phyloP scores from a whole-genome alignment of 2,113 vertebrate species.

The Cephalopterus ornatus region DNA sequence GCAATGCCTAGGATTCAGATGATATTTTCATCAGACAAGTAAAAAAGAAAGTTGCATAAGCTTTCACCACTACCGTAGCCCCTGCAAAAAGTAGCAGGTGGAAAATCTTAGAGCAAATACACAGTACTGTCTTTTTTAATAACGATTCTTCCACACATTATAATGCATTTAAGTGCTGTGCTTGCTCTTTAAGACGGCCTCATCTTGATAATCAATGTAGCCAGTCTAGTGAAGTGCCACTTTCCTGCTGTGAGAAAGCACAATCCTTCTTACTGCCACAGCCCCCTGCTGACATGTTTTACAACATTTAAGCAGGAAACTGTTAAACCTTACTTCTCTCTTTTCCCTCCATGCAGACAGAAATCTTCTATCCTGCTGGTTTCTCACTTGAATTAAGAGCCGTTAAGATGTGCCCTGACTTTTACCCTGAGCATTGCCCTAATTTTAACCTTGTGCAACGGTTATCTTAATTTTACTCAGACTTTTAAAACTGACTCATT shows the following conservation, averaged over 20 bases:
- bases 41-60: not conserved
- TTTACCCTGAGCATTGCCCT: constrained; percentile 58
- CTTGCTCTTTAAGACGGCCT: constrained; percentile 27
- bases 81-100: not conserved
- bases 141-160: not conserved
- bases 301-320: constrained; percentile 65
- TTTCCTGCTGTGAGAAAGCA: constrained; percentile 26
- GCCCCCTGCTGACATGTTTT: constrained; percentile 53
- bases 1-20: not conserved
- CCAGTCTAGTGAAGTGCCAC: not conserved
- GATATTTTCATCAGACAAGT: not conserved
- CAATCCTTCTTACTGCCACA: constrained; percentile 15
- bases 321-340: constrained; percentile 60
- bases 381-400: constrained; percentile 30
- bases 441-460: constrained; percentile 63
- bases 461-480: constrained; percentile 67
- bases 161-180: not conserved
- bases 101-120: not conserved
- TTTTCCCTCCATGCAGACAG: constrained; percentile 24
- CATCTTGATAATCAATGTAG: constrained; percentile 9
- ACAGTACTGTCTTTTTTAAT: not conserved
- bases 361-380: constrained; percentile 52
- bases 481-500: constrained; percentile 68
- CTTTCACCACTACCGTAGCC: not conserved
- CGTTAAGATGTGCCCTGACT: constrained; percentile 32